Evolutionary conservation across 2,797 vertebrate genomes (phyloP).

Genomic region (Danionella dracula): DNA sequence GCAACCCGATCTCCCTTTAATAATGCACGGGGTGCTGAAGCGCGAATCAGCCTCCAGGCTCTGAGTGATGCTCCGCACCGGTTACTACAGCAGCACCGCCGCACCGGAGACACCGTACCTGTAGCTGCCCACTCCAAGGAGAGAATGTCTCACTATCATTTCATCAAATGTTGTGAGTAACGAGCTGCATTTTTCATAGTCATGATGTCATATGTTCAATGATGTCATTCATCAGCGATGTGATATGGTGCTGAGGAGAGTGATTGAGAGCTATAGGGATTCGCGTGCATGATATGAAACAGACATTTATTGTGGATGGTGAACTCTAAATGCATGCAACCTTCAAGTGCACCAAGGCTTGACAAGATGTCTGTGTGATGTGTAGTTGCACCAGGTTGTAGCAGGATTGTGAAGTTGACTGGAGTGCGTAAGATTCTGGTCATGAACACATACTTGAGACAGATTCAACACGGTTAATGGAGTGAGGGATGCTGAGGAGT

Average conservation of each 20-base stretch:
- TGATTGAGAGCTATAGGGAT: constrained; percentile 25
- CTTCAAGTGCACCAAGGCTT: not conserved
- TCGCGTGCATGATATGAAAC: too few species aligned
- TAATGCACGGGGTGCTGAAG: constrained; percentile 60
- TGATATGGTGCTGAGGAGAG: constrained; percentile 25
- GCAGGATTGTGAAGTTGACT: constrained; percentile 68
- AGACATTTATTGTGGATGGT: not conserved
- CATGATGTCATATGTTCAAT: not conserved
- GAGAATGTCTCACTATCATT: constrained; percentile 95
- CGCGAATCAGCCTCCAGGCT: constrained; percentile 72
- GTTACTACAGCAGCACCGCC: constrained; percentile 53
- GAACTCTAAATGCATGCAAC: not conserved
- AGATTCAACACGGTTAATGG: too few species aligned
- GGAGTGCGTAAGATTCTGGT: constrained; percentile 53
- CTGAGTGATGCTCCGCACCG: constrained; percentile 77
- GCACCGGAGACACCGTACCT: constrained; percentile 69
- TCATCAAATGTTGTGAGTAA: constrained; percentile 98
- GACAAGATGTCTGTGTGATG: not conserved
- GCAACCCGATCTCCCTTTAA: constrained; percentile 52
- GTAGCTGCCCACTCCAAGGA: constrained; percentile 62
- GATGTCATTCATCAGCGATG: constrained; percentile 35
- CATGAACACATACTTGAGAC: too few species aligned
- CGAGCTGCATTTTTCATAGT: constrained; percentile 15
- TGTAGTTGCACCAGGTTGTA: constrained; percentile 61
- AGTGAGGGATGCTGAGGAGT: too few species aligned